A percentile compares a stretch with the other conserved stretches of the same genome.
Conservation (phyloP, 2,888 invertebrate species). For the Mesorhabditis sp. region DNA sequence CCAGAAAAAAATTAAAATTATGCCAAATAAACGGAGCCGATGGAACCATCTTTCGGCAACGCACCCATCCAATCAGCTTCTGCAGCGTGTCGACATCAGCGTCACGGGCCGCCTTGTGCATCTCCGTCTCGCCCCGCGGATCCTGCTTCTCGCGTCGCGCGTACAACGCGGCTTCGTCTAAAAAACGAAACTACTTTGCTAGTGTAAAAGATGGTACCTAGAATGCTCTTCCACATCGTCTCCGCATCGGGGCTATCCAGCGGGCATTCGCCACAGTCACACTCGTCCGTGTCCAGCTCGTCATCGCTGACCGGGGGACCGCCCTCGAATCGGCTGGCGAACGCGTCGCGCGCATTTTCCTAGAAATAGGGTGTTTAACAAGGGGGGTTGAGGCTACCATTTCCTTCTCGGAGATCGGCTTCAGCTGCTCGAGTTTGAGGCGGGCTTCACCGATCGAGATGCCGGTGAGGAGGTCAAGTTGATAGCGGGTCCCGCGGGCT, state of each 20-base stretch:
- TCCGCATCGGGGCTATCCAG: background rate
- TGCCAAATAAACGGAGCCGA: too few species aligned
- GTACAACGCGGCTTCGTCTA: background rate
- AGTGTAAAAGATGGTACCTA: background rate
- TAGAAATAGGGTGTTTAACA: background rate
- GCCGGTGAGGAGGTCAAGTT: background rate
- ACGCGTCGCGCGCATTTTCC: background rate
- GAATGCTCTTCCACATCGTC: background rate
- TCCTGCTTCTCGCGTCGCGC: background rate
- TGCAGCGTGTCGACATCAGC: conserved; percentile 20
- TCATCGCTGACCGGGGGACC: background rate
- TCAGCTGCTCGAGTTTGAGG: background rate
- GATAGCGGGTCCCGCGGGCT: background rate
- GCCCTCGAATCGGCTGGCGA: background rate
- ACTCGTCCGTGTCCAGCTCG: background rate
- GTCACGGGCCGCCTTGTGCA: conserved; percentile 33
- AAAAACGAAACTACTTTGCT: background rate
- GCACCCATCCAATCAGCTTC: conserved; percentile 24
- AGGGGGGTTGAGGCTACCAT: background rate
- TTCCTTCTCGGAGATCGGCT: background rate
- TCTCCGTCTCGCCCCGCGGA: conserved; percentile 29
- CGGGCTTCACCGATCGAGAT: background rate
- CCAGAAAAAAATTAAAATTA: too few species aligned
- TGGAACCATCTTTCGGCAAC: too few species aligned
- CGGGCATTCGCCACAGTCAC: background rate